Evolutionary conservation across 2,888 invertebrate genomes (phyloP), one percentile per base, ranked within the genome.

Genomic region (Dicyrtomina minuta): DNA sequence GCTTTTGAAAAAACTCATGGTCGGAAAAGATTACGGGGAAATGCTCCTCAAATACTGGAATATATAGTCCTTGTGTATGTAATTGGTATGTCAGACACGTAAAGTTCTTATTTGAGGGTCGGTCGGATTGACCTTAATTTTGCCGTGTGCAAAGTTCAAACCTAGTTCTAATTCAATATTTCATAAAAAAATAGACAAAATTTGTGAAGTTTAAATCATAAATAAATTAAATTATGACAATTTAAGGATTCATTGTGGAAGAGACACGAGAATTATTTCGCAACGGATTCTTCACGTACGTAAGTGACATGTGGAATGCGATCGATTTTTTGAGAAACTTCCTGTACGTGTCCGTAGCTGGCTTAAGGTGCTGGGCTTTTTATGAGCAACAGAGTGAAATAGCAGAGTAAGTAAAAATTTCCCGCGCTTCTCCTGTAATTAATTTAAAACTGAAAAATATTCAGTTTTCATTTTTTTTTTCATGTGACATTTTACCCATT

Each of bases 281-380:
- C 27, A 89, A 91, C 80, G 96, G 96, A 20, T 87, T 95, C 58
- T 86, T 87, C 46, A 89, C 88, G 0, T 97, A 96, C 80, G 85
- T 95, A 39, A 86, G 91, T 27, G 93, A 96, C 81, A 88, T 96
- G 87, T 97, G 96, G 96, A 97, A 96, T 82, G 92, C 95, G 80
- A 92, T 97, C 66, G 96, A 97, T 83, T 96, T 95, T 81, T 89
- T 90, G 2, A 87, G 95, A 56, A 96, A 96, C 82, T 88, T 88
- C 0, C 84, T 96, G 1, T 97, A 96, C 82, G 86, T 90, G 51
- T 84, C 87, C 8, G 91, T 91, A 1, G 85, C 86, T 27, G 79
- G 90, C 27, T 82, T 93, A 8, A 84, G 89, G 59, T 79, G 13
- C 5, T 88, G 88, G 0, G 92, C 93, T 0, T 74, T 71, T 46